Base-by-base conservation (phyloP, 2,888 invertebrate species). In the Erpobdella octoculata region DNA sequence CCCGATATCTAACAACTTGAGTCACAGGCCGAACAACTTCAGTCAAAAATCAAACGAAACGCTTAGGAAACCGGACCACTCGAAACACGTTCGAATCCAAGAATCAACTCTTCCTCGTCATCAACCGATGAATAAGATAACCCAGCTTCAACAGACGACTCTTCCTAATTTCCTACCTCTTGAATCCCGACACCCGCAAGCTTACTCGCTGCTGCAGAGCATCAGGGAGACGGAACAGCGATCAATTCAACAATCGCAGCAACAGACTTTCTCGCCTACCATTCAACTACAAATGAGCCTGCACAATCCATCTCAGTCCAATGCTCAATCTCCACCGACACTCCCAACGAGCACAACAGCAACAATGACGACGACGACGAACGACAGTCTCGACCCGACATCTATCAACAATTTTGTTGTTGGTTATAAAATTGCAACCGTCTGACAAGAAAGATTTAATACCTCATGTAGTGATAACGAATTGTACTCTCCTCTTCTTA, bases 341-440 rank as follows among this genome's bases (percentile, higher is more conserved):
- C n/a, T n/a, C n/a, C n/a, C n/a, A n/a, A n/a, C n/a, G n/a, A n/a
- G n/a, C n/a, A n/a, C n/a, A n/a, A n/a, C n/a, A n/a, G n/a, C n/a
- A n/a, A n/a, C n/a, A n/a, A n/a, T n/a, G n/a, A n/a, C n/a, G n/a
- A n/a, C n/a, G n/a, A n/a, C n/a, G n/a, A n/a, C n/a, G n/a, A 12
- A n/a, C 53, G 53, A 53, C 5, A 28, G 28, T n/a, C 9, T 53
- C 18, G 15, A 21, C 5, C 21, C 8, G 53, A 53, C 53, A 25
- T 53, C 53, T 12, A 18, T 53, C 8, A 53, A 53, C 53, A 53
- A 53, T 28, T 53, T 53, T 8, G 53, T 53, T 3, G 53, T 28
- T 28, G 53, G 53, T 53, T 53, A 53, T 12, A 53, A 53, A 53
- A 53, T 53, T 25, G 53, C 53, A 28, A 53, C 53, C 28, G 53